phyloP scores from a whole-genome alignment of 2,888 invertebrate species.

The Diplolepis rosae region DNA sequence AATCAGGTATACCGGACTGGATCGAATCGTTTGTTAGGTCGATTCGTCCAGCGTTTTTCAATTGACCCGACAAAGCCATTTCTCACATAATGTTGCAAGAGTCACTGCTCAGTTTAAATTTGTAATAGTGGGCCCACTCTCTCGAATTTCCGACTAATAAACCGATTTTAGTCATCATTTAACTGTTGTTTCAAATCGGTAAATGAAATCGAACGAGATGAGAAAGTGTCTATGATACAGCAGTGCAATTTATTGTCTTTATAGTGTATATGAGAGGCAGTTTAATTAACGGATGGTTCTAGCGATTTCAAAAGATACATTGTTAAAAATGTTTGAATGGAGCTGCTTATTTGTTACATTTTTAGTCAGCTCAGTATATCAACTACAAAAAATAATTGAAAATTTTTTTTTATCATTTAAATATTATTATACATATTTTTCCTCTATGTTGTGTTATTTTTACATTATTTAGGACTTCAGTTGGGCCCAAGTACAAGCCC shows the following conservation, averaged over 20 bases:
- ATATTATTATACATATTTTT: too few species aligned
- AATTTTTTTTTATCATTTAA: too few species aligned
- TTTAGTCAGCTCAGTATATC: too few species aligned
- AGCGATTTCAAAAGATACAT: too few species aligned
- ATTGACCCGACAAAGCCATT: constrained; percentile 41
- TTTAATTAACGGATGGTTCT: not conserved
- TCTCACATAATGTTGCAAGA: constrained; percentile 30
- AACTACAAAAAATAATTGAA: too few species aligned
- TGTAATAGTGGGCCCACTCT: constrained; percentile 11
- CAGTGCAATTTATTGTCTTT: not conserved
- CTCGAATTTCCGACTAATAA: constrained; percentile 23
- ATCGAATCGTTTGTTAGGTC: constrained; percentile 27
- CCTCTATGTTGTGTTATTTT: too few species aligned
- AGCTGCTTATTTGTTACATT: too few species aligned
- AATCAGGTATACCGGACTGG: constrained; percentile 50
- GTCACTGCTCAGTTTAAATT: constrained; percentile 8
- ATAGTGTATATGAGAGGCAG: not conserved
- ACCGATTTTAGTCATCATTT: constrained; percentile 11
- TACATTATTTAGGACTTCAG: too few species aligned
- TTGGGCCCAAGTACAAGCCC: too few species aligned
- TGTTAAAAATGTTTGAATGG: too few species aligned
- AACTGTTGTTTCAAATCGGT: not conserved
- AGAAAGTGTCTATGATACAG: not conserved
- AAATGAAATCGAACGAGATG: not conserved
- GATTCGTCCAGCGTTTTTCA: constrained; percentile 40